Evolutionary conservation across 2,888 invertebrate genomes (phyloP).

Genomic region (Camptogramma bilineatum): DNA sequence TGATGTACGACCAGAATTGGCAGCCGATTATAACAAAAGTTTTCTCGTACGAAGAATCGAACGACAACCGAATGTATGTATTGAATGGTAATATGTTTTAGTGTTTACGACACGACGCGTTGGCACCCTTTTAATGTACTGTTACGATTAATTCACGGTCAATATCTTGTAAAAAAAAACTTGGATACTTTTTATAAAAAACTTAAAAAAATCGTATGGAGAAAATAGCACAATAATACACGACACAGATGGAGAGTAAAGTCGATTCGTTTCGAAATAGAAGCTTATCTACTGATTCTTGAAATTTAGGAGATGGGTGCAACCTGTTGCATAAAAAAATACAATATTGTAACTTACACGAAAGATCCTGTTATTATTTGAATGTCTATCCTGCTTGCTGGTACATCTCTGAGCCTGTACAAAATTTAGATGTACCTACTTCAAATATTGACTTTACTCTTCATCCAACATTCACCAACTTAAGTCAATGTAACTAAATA

Average conservation of each 20-base stretch:
- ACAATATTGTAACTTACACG: too few relatives aligned
- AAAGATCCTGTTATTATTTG: too few relatives aligned
- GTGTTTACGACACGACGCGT: slow-evolving; percentile 25
- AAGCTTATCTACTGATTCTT: background rate
- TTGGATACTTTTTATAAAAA: background rate
- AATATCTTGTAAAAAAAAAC: background rate
- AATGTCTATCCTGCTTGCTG: too few relatives aligned
- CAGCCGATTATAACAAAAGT: slow-evolving; percentile 62
- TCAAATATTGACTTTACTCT: background rate
- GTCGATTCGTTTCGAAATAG: background rate
- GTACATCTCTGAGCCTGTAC: too few relatives aligned
- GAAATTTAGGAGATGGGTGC: too few relatives aligned
- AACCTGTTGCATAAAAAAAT: too few relatives aligned
- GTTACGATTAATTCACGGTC: slow-evolving; percentile 23
- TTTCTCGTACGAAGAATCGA: slow-evolving; percentile 53
- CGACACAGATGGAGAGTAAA: background rate
- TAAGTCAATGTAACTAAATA: background rate
- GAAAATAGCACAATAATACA: background rate
- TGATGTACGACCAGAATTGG: slow-evolving; percentile 47
- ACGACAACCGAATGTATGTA: slow-evolving; percentile 53
- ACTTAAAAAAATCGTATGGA: background rate
- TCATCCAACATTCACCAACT: background rate
- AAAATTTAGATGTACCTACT: too few relatives aligned
- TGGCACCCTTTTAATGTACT: slow-evolving; percentile 20
- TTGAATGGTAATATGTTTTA: slow-evolving; percentile 65